Evolutionary conservation across 2,888 invertebrate genomes (phyloP).

Genomic region (Orthosia gracilis): DNA sequence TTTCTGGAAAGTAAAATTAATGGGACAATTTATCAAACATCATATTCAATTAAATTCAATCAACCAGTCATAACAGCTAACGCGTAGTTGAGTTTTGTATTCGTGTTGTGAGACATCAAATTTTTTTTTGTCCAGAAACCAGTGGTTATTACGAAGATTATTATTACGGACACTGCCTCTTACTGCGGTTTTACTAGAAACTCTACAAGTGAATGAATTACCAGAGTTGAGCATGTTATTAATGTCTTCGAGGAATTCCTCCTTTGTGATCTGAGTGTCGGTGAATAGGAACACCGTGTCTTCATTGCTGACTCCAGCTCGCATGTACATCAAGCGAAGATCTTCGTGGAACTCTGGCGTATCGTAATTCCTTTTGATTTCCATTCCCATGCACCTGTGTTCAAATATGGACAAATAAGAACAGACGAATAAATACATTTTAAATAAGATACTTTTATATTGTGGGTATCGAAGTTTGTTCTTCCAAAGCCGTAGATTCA

Average conservation of each 20-base stretch:
- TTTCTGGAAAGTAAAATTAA: too few species aligned
- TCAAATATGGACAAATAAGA: background rate
- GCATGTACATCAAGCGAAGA: slow-evolving; percentile 94
- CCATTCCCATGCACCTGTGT: slow-evolving; percentile 96
- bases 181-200: background rate
- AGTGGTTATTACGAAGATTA: background rate
- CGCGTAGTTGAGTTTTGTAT: too few species aligned
- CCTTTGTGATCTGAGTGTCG: slow-evolving; percentile 97
- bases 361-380: slow-evolving; percentile 96
- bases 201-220: slow-evolving; percentile 57
- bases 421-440: too few species aligned
- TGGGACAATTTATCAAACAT: too few species aligned
- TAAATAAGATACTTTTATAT: too few species aligned
- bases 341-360: slow-evolving; percentile 96
- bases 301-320: slow-evolving; percentile 94
- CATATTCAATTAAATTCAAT: too few species aligned
- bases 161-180: too few species aligned
- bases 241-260: slow-evolving; percentile 97
- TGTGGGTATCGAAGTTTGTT: too few species aligned
- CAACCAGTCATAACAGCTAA: too few species aligned
- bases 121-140: background rate
- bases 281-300: slow-evolving; percentile 97
- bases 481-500: too few species aligned
- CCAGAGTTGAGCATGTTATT: slow-evolving; percentile 98
- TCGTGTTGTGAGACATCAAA: too few species aligned